phyloP scores from a whole-genome alignment of 2,797 vertebrate species.

The Sebastes diploproa region DNA sequence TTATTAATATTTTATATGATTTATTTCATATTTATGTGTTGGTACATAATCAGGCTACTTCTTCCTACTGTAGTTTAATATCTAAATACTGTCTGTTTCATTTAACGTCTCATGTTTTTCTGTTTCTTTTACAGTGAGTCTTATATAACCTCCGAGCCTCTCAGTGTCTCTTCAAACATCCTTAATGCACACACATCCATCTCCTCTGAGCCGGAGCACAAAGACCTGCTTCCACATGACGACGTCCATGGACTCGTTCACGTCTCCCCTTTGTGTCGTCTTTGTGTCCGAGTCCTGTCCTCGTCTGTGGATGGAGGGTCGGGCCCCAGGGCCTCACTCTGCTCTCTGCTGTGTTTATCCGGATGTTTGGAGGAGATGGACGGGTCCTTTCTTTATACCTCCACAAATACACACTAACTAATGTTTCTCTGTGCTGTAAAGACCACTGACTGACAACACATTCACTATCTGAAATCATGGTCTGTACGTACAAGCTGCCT shows the following conservation, averaged over 20 bases:
- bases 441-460: too few relatives aligned
- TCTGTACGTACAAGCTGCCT: too few relatives aligned
- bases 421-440: too few relatives aligned
- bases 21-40: too few relatives aligned
- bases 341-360: background rate
- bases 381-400: constrained; percentile 12
- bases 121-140: background rate
- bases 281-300: constrained; percentile 34
- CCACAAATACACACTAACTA: background rate
- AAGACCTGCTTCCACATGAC: constrained; percentile 51
- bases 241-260: constrained; percentile 21
- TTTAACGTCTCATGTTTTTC: background rate
- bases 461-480: too few relatives aligned
- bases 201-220: constrained; percentile 37
- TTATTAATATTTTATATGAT: too few relatives aligned
- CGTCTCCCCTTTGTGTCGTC: background rate
- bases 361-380: constrained; percentile 28
- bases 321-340: constrained; percentile 48
- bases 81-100: background rate
- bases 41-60: too few relatives aligned
- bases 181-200: constrained; percentile 41
- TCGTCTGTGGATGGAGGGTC: background rate
- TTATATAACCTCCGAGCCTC: constrained; percentile 24
- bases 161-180: background rate
- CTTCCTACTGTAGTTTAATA: background rate